Conservation (phyloP, 1,140 invertebrate species). For the Drosophila funebris region DNA sequence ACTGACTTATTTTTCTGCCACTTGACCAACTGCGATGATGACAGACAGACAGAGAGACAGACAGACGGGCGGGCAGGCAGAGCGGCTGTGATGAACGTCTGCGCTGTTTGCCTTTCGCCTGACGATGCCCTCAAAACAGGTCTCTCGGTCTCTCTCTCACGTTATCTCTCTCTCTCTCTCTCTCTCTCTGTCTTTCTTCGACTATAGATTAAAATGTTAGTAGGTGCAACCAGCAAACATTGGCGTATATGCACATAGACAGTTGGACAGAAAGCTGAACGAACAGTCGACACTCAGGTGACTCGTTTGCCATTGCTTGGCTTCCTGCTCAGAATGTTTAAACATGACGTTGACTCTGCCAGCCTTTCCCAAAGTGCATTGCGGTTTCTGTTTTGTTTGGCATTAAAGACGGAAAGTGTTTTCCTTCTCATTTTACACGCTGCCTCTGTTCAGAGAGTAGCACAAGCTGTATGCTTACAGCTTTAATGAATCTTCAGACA, state of each 20-base stretch:
- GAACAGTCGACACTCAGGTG: constrained; percentile 48
- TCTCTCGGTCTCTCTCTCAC: too few species aligned
- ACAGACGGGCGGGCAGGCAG: constrained; percentile 8
- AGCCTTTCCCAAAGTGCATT: constrained; percentile 62
- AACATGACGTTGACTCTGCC: constrained; percentile 61
- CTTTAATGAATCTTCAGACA: not conserved
- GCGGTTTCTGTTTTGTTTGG: constrained; percentile 42
- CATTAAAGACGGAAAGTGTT: constrained; percentile 75
- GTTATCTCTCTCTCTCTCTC: too few species aligned
- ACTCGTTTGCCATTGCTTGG: constrained; percentile 59
- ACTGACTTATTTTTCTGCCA: constrained; percentile 75
- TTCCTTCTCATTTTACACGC: constrained; percentile 32
- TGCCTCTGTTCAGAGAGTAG: not conserved
- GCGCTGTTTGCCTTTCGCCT: constrained; percentile 30
- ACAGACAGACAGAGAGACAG: not conserved
- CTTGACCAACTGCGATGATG: constrained; percentile 66
- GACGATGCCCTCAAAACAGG: constrained; percentile 60
- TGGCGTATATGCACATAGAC: constrained; percentile 7
- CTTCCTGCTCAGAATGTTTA: constrained; percentile 75
- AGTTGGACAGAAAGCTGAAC: constrained; percentile 14
- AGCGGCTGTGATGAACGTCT: not conserved
- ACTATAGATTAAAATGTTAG: constrained; percentile 43
- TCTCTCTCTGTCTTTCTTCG: constrained; percentile 4
- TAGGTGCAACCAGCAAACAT: constrained; percentile 54
- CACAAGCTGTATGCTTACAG: not conserved